A percentile compares a stretch with the other conserved stretches of the same genome.
Conservation (phyloP, 2,888 invertebrate species). For the Orthosia cruda region DNA sequence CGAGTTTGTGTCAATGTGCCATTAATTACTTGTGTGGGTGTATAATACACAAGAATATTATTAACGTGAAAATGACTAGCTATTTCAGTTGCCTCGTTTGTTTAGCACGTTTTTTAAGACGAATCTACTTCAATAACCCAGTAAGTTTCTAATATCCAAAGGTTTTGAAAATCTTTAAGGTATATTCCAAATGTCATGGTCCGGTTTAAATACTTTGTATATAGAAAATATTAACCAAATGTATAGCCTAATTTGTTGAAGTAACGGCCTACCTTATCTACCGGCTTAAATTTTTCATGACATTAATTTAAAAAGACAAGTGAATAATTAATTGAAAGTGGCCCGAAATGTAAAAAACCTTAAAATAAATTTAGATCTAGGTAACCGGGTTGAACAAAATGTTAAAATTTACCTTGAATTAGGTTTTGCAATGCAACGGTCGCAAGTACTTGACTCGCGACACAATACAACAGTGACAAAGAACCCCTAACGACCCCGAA, state of each 20-base stretch:
- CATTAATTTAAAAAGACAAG: conserved; percentile 55
- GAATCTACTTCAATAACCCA: not conserved
- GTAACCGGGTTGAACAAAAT: conserved; percentile 49
- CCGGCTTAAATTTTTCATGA: conserved; percentile 46
- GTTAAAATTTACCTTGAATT: conserved; percentile 74
- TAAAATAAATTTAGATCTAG: conserved; percentile 30
- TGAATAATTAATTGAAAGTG: conserved; percentile 47
- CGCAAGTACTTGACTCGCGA: conserved; percentile 80
- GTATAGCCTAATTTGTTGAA: too few relatives aligned
- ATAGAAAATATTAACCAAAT: conserved; percentile 55
- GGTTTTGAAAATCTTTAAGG: not conserved
- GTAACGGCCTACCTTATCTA: too few relatives aligned
- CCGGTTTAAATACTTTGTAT: conserved; percentile 41
- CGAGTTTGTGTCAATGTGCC: conserved; percentile 24
- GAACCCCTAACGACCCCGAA: conserved; percentile 88
- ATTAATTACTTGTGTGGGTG: conserved; percentile 12
- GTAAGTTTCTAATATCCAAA: not conserved
- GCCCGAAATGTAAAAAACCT: conserved; percentile 8
- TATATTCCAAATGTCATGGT: not conserved
- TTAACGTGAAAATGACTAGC: conserved; percentile 10
- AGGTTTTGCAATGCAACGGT: conserved; percentile 79
- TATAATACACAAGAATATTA: conserved; percentile 7
- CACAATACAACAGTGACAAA: conserved; percentile 89
- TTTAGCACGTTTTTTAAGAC: not conserved
- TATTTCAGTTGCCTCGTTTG: not conserved